Evolutionary conservation across 2,797 vertebrate species (phyloP).

Genomic region (Channallabes apus): DNA sequence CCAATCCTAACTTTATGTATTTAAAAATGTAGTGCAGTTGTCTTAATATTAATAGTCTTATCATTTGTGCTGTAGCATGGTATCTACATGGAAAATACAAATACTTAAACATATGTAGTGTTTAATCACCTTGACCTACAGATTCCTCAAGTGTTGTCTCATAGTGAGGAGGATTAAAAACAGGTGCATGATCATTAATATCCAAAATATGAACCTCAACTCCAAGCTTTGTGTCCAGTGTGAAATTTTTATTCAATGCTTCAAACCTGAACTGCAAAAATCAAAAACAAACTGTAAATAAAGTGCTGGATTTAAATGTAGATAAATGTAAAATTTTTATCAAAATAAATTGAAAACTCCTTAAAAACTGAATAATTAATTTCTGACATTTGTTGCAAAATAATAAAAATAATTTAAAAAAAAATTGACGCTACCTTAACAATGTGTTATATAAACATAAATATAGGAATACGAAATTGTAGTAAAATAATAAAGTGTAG

Average conservation of each 20-base stretch:
- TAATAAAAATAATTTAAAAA: neutral
- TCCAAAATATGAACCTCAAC: conserved; percentile 66
- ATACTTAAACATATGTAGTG: neutral
- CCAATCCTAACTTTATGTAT: neutral
- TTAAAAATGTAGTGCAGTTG: neutral
- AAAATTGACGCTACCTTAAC: neutral
- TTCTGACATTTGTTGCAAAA: no score
- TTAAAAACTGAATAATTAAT: no score
- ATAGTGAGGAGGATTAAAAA: conserved; percentile 44
- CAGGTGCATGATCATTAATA: conserved; percentile 71
- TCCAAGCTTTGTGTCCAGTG: conserved; percentile 59
- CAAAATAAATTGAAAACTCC: neutral
- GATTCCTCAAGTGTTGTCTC: conserved; percentile 58
- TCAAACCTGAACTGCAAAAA: conserved; percentile 62
- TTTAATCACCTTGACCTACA: conserved; percentile 62
- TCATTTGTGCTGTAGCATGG: neutral
- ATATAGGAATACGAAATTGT: neutral
- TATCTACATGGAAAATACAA: neutral
- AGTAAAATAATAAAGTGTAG: neutral
- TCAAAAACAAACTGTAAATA: neutral
- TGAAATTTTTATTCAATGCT: conserved; percentile 31
- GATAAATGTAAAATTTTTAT: neutral
- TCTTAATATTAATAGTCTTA: neutral
- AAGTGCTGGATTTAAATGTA: neutral
- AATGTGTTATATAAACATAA: neutral